These are phyloP conservation scores for Heliangelus exortis DNA, from an alignment of 2,797 vertebrate genomes.

Conservation along the genomic window DNA sequence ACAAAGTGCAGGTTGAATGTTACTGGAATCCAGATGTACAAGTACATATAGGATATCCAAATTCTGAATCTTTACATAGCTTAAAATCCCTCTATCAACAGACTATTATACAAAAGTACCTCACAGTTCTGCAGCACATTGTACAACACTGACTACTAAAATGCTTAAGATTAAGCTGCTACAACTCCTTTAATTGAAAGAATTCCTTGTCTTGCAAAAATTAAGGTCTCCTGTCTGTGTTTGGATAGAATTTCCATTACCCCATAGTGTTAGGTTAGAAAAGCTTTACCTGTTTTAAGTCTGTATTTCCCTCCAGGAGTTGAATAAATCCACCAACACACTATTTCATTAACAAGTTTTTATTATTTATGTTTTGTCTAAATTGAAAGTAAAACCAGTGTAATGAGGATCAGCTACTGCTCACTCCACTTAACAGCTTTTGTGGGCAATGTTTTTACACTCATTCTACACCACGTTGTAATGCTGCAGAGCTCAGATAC, in stretches of 20 bases:
- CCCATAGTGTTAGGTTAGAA: background rate
- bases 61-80: background rate
- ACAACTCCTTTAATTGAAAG: background rate
- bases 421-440: background rate
- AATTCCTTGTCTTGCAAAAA: background rate
- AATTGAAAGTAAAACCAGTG: background rate
- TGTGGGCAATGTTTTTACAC: background rate
- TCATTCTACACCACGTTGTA: rapidly evolving
- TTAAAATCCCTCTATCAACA: background rate
- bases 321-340: background rate
- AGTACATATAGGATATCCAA: background rate
- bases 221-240: background rate
- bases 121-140: background rate
- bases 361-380: background rate
- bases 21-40: background rate
- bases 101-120: background rate
- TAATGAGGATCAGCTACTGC: background rate
- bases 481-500: background rate
- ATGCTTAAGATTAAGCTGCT: background rate
- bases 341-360: conserved; percentile 9
- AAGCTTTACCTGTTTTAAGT: background rate
- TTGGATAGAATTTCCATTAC: background rate
- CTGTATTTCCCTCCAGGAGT: background rate
- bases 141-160: background rate
- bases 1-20: background rate